Percentiles rank a stretch among this genome's conserved stretches.
Conservation (phyloP, 2,797 vertebrate genomes). For the Nannoperca australis region DNA sequence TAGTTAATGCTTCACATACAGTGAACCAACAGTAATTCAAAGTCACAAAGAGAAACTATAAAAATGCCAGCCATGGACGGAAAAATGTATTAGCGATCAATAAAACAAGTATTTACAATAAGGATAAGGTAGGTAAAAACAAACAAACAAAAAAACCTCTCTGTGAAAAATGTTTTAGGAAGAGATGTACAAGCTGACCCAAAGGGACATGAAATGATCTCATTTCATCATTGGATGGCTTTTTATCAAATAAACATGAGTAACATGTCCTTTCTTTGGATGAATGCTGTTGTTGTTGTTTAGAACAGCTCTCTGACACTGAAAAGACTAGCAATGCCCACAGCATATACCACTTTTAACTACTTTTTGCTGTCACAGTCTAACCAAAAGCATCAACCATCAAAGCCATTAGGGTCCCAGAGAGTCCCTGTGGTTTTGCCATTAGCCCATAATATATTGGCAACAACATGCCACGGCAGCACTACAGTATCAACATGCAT, state of each 20-base stretch:
- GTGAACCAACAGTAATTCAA: conserved; percentile 56
- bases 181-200: conserved; percentile 58
- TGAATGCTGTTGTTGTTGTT: conserved; percentile 60
- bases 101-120: conserved; percentile 46
- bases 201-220: conserved; percentile 59
- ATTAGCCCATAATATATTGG: conserved; percentile 76
- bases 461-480: conserved; percentile 54
- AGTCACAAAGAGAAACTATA: conserved; percentile 51
- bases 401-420: conserved; percentile 72
- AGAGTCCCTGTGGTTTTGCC: conserved; percentile 73
- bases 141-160: conserved; percentile 45
- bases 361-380: conserved; percentile 75
- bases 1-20: conserved; percentile 49
- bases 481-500: conserved; percentile 62
- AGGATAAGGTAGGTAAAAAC: conserved; percentile 43
- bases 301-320: conserved; percentile 47
- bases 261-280: conserved; percentile 55
- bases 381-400: conserved; percentile 77
- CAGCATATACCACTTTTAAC: conserved; percentile 64
- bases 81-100: conserved; percentile 55
- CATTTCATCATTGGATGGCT: conserved; percentile 56
- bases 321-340: conserved; percentile 62
- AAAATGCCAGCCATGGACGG: conserved; percentile 27
- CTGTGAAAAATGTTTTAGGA: conserved; percentile 42
- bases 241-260: conserved; percentile 74